A percentile compares a stretch with the other conserved stretches of the same genome.
Conservation (phyloP, 2,888 invertebrate genomes). For the Brachyptera risi region DNA sequence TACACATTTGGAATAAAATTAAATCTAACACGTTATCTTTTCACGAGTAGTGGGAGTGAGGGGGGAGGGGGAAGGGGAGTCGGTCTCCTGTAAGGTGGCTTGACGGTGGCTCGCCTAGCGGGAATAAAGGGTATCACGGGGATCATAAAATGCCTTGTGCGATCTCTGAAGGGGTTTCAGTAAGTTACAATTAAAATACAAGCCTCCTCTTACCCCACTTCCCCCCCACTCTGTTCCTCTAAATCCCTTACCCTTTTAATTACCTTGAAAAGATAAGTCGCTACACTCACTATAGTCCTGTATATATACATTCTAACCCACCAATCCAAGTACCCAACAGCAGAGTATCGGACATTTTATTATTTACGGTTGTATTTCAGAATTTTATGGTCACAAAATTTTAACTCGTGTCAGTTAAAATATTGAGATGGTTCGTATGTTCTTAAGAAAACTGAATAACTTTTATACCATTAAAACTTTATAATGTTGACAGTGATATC, state of each 20-base stretch:
- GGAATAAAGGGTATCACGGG: slow-evolving; percentile 30
- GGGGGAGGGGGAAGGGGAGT: too few species aligned
- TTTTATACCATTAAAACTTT: too few species aligned
- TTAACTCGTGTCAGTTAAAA: background rate
- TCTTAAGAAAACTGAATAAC: too few species aligned
- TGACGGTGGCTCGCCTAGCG: background rate
- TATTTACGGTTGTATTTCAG: background rate
- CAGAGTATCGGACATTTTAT: background rate
- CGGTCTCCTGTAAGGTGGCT: background rate
- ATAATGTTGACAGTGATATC: too few species aligned
- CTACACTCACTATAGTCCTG: background rate
- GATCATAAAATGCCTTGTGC: slow-evolving; percentile 26
- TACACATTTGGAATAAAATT: slow-evolving; percentile 7
- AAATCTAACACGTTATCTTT: slow-evolving; percentile 1
- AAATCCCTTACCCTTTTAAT: slow-evolving; percentile 9
- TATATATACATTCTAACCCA: too few species aligned
- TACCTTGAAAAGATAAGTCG: slow-evolving; percentile 5
- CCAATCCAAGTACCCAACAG: background rate
- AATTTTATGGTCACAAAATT: background rate
- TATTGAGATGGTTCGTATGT: slow-evolving; percentile 2
- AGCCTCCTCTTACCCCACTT: slow-evolving; percentile 16
- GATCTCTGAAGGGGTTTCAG: slow-evolving; percentile 26
- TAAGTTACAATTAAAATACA: slow-evolving; percentile 26
- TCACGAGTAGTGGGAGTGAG: too few species aligned
- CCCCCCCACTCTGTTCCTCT: too few species aligned